These are phyloP conservation scores for Ligdia adustata DNA, from an alignment of 2,888 invertebrate species.

Conservation along the genomic window DNA sequence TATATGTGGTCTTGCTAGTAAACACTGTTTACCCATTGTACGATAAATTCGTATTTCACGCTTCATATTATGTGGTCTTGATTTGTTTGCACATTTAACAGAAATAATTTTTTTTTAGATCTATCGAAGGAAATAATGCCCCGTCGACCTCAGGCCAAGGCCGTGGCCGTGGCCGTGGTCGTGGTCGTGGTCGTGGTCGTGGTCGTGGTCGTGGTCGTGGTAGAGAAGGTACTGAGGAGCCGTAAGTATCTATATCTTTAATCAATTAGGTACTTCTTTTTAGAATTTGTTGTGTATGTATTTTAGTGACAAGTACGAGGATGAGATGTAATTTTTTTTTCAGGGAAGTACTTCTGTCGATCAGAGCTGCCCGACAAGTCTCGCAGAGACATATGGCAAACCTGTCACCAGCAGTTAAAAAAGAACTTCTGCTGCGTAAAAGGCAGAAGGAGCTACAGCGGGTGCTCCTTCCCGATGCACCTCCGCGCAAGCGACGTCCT, in stretches of 20 bases:
- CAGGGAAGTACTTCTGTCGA: not conserved
- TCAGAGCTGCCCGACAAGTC: not conserved
- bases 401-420: not conserved
- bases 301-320: not conserved
- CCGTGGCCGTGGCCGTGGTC: constrained; percentile 10
- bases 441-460: constrained; percentile 6
- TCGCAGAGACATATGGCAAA: not conserved
- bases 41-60: not conserved
- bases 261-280: constrained; percentile 4
- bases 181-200: constrained; percentile 22
- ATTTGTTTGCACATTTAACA: not conserved
- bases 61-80: not conserved
- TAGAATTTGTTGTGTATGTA: not conserved
- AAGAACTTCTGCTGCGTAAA: not conserved
- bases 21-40: not conserved
- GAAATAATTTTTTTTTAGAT: not conserved
- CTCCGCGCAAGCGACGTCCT: constrained; percentile 15
- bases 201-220: constrained; percentile 34
- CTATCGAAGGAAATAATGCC: constrained; percentile 1
- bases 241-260: constrained; percentile 27
- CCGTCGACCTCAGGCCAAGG: constrained; percentile 22
- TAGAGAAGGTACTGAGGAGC: constrained; percentile 40
- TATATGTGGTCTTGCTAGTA: constrained; percentile 23
- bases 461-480: constrained; percentile 13
- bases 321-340: not conserved